phyloP scores from a whole-genome alignment of 1,140 invertebrate species.

The Calliphora vicina region DNA sequence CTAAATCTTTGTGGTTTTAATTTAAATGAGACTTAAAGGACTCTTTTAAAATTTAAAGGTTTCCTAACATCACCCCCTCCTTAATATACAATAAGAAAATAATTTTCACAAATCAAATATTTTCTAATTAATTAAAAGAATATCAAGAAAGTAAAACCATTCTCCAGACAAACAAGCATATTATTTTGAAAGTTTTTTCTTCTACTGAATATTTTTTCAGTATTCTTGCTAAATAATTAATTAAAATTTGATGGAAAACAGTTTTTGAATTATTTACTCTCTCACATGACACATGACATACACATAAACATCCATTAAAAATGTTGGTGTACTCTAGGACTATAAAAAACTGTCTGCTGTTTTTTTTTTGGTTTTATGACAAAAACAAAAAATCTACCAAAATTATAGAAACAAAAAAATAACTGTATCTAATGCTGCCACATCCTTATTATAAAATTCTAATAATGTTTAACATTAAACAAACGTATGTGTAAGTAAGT shows the following conservation, averaged over 20 bases:
- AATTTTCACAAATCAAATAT: neutral
- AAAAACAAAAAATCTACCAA: neutral
- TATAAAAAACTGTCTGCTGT: slow-evolving; percentile 21
- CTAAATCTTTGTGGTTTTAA: too few species aligned
- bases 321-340: neutral
- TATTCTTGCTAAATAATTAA: slow-evolving; percentile 60
- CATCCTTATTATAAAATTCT: slow-evolving; percentile 34
- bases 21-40: too few species aligned
- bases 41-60: too few species aligned
- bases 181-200: neutral
- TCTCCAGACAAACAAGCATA: neutral
- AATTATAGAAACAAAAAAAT: neutral
- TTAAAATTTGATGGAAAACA: slow-evolving; percentile 64
- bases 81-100: too few species aligned
- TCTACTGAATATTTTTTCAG: neutral
- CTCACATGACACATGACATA: slow-evolving; percentile 42
- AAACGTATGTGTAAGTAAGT: neutral
- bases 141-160: neutral
- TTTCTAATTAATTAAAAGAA: slow-evolving; percentile 6
- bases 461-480: slow-evolving; percentile 1
- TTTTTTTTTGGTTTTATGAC: too few species aligned
- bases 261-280: slow-evolving; percentile 62
- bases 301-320: neutral
- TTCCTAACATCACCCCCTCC: too few species aligned
- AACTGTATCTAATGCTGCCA: slow-evolving; percentile 3